Base-by-base conservation (phyloP, 2,797 vertebrate genomes). In the Propithecus perrieri region DNA sequence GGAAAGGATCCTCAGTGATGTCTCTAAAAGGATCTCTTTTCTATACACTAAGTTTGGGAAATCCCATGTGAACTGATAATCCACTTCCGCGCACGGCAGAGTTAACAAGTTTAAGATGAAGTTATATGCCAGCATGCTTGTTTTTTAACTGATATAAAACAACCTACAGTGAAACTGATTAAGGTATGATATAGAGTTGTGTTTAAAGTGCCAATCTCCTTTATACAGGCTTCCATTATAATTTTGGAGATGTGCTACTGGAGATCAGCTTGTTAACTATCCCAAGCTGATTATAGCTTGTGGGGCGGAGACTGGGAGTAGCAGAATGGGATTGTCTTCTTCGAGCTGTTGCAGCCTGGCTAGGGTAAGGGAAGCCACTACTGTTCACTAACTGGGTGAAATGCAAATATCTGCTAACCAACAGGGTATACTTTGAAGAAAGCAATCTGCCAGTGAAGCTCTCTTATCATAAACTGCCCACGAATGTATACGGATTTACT, bases 31-130 rank as follows among this genome's bases (percentile, higher is more conserved):
- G 50, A 43, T 30, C 38, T 72, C 8, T 38, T 72, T 41, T 30
- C 53, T 46, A 24, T 35, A 30, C 30, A 18, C 50, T 20, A 43
- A 55, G 4, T 69, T 55, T 61, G 75, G 79, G 55, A 89, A 85
- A 35, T 53, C 18, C 46, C 2, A 12, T 20, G 61, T 28, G 63
- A 96, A 72, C 28, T 71, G n/a, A 10, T 30, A 65, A 48, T 18
- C 28, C 24, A 10, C 13, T 22, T 53, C 4, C 20, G 11, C 6
- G 22, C 12, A 1, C 0, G 28, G 46, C 0, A 6, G 41, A 38
- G 35, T 14, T 38, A 38, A n/a, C 61, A 63, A 38, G 4, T 7
- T 48, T 46, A 57, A 48, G 24, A 26, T 55, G n/a, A 9, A 1
- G 50, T 53, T 53, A 6, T 26, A 4, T 35, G 1, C 33, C 7